A percentile compares a stretch with the other conserved stretches of the same genome.
Evolutionary conservation across 2,113 vertebrate species (phyloP).

Genomic region (Ramphastos sulfuratus): DNA sequence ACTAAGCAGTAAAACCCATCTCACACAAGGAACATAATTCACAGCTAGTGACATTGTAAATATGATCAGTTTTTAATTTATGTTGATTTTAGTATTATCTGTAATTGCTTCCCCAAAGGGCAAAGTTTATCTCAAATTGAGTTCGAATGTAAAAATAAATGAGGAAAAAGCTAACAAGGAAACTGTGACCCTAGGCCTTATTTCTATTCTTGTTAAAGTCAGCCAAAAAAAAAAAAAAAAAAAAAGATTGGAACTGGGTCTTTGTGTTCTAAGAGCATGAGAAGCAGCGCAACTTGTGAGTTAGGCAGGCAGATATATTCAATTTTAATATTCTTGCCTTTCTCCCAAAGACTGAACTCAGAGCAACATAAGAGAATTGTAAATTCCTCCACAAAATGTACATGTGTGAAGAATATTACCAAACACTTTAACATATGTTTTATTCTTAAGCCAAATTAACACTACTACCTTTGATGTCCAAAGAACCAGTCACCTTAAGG

Average conservation of each 20-base stretch:
- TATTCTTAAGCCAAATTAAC: background rate
- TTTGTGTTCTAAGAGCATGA: background rate
- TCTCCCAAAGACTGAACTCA: background rate
- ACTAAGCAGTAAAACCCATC: background rate
- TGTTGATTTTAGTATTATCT: constrained; percentile 50
- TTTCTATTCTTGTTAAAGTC: constrained; percentile 35
- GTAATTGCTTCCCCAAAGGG: constrained; percentile 43
- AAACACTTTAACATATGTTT: background rate
- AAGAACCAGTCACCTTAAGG: background rate
- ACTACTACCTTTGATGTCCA: background rate
- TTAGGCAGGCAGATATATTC: background rate
- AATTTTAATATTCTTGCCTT: background rate
- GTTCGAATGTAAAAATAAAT: constrained; percentile 27
- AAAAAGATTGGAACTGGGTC: background rate
- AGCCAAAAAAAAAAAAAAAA: background rate
- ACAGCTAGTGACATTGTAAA: background rate
- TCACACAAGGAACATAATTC: background rate
- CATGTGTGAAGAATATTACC: background rate
- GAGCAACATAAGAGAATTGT: background rate
- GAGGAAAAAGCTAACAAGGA: constrained; percentile 57
- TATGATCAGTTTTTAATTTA: constrained; percentile 45
- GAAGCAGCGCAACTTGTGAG: background rate
- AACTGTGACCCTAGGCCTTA: background rate
- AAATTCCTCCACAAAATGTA: background rate
- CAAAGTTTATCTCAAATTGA: constrained; percentile 64